phyloP scores from a whole-genome alignment of 37 sponge, comb jelly and placozoan genomes.

The Petrosia ficiformis region DNA sequence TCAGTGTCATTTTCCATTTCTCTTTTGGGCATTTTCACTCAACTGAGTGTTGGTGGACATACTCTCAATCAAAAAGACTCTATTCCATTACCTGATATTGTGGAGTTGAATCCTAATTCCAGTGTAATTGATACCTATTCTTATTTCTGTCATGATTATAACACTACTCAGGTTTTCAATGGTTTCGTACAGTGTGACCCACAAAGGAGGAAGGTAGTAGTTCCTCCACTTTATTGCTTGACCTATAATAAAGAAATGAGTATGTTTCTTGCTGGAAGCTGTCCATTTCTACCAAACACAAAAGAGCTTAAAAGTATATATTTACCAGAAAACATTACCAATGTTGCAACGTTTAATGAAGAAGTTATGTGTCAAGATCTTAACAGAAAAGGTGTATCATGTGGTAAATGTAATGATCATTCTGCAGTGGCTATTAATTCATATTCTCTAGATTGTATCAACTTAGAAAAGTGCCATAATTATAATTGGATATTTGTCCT shows the following conservation, averaged over 20 bases:
- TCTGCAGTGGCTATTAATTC: not conserved
- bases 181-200: too few species aligned
- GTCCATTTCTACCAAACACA: not conserved
- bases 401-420: not conserved
- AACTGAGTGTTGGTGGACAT: too few species aligned
- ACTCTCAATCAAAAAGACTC: too few species aligned
- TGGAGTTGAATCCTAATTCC: too few species aligned
- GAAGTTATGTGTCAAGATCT: not conserved
- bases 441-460: not conserved
- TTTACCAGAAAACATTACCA: not conserved
- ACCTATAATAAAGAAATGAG: not conserved
- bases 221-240: too few species aligned
- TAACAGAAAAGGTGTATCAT: not conserved
- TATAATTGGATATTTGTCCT: not conserved
- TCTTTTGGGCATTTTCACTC: too few species aligned
- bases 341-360: not conserved
- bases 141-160: too few species aligned
- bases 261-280: not conserved
- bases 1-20: too few species aligned
- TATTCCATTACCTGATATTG: too few species aligned
- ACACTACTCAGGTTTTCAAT: too few species aligned
- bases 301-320: not conserved
- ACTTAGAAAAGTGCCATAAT: not conserved
- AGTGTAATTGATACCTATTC: too few species aligned
- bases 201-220: too few species aligned